Evolutionary conservation across 1,140 invertebrate genomes (phyloP).

Genomic region (Lithobius niger): DNA sequence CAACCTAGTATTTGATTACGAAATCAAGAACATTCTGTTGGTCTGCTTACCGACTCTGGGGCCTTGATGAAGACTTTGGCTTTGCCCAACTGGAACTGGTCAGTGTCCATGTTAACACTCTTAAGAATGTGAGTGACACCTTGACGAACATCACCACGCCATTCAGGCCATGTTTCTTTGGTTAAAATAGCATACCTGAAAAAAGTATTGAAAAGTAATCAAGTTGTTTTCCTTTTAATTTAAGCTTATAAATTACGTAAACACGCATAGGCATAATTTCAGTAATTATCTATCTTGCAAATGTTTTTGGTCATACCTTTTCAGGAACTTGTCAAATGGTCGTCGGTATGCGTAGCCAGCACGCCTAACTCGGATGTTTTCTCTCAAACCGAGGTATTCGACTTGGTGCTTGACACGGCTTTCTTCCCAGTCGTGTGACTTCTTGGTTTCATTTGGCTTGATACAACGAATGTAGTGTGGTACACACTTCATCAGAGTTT

Average conservation of each 20-base stretch:
- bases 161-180: slow-evolving; percentile 51
- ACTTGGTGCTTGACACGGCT: slow-evolving; percentile 46
- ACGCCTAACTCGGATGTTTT: slow-evolving; percentile 49
- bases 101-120: slow-evolving; percentile 43
- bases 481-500: slow-evolving; percentile 53
- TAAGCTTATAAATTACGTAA: not conserved
- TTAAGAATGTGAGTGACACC: slow-evolving; percentile 47
- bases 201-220: slow-evolving; percentile 8
- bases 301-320: slow-evolving; percentile 28
- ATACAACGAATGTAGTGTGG: slow-evolving; percentile 63
- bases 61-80: slow-evolving; percentile 65
- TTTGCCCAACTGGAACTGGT: slow-evolving; percentile 56
- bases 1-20: not conserved
- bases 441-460: slow-evolving; percentile 63
- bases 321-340: slow-evolving; percentile 47
- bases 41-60: slow-evolving; percentile 48
- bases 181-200: slow-evolving; percentile 53
- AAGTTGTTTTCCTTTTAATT: too few species aligned
- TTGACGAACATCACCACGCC: slow-evolving; percentile 42
- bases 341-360: slow-evolving; percentile 53
- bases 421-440: slow-evolving; percentile 54
- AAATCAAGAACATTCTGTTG: not conserved
- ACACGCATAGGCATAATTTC: not conserved
- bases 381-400: slow-evolving; percentile 46
- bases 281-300: not conserved